Evolutionary conservation across 2,113 vertebrate genomes (phyloP).

Genomic region (Malurus melanocephalus): DNA sequence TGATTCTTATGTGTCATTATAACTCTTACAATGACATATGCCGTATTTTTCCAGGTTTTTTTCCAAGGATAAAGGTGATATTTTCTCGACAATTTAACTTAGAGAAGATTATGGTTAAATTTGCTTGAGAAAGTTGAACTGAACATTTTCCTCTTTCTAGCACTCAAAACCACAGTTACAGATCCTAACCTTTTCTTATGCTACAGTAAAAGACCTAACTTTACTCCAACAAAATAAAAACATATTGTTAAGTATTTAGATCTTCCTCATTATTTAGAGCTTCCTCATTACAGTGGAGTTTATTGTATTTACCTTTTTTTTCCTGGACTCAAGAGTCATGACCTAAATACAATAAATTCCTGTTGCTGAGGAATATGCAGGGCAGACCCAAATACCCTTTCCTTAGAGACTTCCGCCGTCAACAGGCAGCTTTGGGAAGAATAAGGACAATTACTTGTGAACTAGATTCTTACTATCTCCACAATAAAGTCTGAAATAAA

Average conservation of each 20-base stretch:
- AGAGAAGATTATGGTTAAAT: neutral
- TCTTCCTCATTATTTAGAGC: neutral
- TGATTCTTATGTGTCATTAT: neutral
- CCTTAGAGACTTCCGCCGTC: neutral
- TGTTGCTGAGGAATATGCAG: neutral
- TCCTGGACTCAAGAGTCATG: neutral
- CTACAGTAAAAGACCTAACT: neutral
- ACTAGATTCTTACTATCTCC: neutral
- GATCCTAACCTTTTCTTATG: neutral
- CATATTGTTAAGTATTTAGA: neutral
- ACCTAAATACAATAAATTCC: neutral
- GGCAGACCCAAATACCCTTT: neutral
- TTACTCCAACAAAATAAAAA: neutral
- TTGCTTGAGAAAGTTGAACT: neutral
- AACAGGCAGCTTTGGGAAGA: neutral
- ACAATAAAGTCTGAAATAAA: neutral
- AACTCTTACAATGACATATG: neutral
- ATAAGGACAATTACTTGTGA: neutral
- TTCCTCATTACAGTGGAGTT: neutral
- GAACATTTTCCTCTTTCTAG: neutral
- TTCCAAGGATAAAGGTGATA: neutral
- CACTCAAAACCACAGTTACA: neutral
- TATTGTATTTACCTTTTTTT: neutral
- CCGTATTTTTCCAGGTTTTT: neutral
- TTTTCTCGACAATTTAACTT: neutral